Evolutionary conservation across 2,113 vertebrate genomes (phyloP).

Genomic region (Salvelinus fontinalis): DNA sequence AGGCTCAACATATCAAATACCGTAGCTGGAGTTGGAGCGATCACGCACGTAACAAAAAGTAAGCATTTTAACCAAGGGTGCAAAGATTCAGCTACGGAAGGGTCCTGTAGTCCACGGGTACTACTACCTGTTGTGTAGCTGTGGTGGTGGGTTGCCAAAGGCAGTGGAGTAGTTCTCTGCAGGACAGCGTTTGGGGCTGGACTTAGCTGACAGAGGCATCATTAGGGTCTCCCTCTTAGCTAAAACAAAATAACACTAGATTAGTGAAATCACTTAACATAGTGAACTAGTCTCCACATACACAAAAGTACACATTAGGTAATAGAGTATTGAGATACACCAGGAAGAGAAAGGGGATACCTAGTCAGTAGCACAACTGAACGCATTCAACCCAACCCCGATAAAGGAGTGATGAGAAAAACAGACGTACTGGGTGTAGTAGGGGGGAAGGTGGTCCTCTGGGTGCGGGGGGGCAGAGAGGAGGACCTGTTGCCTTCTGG

Average conservation of each 20-base stretch:
- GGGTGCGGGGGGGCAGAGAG: conserved; percentile 79
- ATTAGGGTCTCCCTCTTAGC: conserved; percentile 90
- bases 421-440: conserved; percentile 80
- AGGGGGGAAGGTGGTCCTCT: conserved; percentile 68
- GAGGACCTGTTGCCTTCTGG: conserved; percentile 82
- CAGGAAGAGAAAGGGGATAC: neutral
- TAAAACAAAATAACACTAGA: conserved; percentile 41
- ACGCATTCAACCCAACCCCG: no score
- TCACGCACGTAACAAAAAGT: neutral
- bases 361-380: no score
- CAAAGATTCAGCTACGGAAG: neutral
- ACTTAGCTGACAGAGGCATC: conserved; percentile 82
- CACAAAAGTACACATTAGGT: neutral
- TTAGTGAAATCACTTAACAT: neutral
- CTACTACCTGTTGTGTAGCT: conserved; percentile 75
- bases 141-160: conserved; percentile 83
- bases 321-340: neutral
- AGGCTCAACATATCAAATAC: no score
- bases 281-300: neutral
- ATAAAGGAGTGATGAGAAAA: neutral
- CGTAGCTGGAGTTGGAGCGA: neutral
- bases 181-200: conserved; percentile 94
- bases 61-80: neutral
- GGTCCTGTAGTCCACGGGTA: neutral
- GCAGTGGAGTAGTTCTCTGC: conserved; percentile 94